These are phyloP conservation scores for Micropoecilia bifurca DNA, from an alignment of 2,797 vertebrate genomes.

Conservation along the genomic window DNA sequence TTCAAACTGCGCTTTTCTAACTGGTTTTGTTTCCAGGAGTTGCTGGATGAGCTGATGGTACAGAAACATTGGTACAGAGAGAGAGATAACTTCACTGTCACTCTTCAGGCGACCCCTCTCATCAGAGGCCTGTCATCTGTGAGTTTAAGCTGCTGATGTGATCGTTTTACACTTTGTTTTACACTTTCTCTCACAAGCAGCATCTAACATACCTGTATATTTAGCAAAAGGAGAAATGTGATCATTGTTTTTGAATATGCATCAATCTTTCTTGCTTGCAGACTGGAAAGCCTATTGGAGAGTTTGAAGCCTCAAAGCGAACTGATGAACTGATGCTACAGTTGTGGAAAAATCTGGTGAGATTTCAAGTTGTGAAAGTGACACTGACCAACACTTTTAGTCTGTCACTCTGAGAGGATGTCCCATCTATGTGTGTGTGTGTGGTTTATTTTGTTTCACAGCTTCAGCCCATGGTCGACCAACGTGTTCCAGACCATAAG, in stretches of 20 bases:
- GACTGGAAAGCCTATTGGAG: constrained; percentile 47
- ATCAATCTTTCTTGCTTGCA: constrained; percentile 32
- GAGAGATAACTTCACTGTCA: constrained; percentile 72
- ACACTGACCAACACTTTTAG: background rate
- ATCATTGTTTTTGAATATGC: background rate
- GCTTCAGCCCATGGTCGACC: constrained; percentile 66
- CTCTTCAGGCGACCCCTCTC: constrained; percentile 67
- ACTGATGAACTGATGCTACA: constrained; percentile 67
- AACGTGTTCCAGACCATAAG: constrained; percentile 35
- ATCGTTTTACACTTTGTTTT: background rate
- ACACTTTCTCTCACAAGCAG: background rate
- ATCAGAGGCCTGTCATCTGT: constrained; percentile 35
- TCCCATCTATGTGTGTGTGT: constrained; percentile 15
- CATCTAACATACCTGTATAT: constrained; percentile 10
- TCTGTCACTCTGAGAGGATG: background rate
- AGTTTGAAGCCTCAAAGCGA: constrained; percentile 31
- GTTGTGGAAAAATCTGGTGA: constrained; percentile 78
- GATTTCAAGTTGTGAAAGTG: constrained; percentile 4
- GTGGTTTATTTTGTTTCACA: constrained; percentile 44
- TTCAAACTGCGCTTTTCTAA: background rate
- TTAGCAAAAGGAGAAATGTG: background rate
- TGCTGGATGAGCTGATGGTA: constrained; percentile 63
- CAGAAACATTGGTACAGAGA: constrained; percentile 58
- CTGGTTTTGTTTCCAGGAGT: constrained; percentile 50
- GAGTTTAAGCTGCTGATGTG: constrained; percentile 53